These are phyloP conservation scores for Ancistrus triradiatus DNA, from an alignment of 2,113 vertebrate species.

Conservation along the genomic window DNA sequence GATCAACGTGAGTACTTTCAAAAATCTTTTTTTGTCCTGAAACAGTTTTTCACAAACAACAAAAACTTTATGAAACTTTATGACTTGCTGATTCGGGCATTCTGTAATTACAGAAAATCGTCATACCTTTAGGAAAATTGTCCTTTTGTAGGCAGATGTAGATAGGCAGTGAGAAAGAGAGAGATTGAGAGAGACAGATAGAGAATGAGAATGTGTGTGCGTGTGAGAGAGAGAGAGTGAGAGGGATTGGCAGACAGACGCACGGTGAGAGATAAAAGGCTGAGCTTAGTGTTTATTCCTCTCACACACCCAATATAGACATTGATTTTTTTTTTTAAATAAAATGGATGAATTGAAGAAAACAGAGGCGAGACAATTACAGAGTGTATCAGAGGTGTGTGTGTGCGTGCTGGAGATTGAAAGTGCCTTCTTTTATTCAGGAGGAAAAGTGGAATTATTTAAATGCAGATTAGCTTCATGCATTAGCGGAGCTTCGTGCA, in stretches of 20 bases:
- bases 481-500: slow-evolving; percentile 1
- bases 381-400: slow-evolving; percentile 11
- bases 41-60: too few species aligned
- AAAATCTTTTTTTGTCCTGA: too few species aligned
- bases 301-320: slow-evolving; percentile 15
- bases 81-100: too few species aligned
- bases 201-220: background rate
- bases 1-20: too few species aligned
- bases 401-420: slow-evolving; percentile 20
- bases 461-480: slow-evolving; percentile 38
- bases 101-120: too few species aligned
- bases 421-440: slow-evolving; percentile 35
- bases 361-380: slow-evolving; percentile 3
- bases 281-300: slow-evolving; percentile 4
- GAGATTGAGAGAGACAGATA: background rate
- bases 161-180: background rate
- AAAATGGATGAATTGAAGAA: slow-evolving; percentile 17
- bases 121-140: too few species aligned
- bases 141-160: slow-evolving; percentile 44
- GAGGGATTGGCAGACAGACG: background rate
- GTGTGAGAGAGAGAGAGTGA: background rate
- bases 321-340: slow-evolving; percentile 29
- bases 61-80: too few species aligned
- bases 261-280: background rate
- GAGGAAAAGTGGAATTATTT: slow-evolving; percentile 32